Evolutionary conservation across 2,797 vertebrate species (phyloP).

Genomic region (Coranthus polyacanthus): DNA sequence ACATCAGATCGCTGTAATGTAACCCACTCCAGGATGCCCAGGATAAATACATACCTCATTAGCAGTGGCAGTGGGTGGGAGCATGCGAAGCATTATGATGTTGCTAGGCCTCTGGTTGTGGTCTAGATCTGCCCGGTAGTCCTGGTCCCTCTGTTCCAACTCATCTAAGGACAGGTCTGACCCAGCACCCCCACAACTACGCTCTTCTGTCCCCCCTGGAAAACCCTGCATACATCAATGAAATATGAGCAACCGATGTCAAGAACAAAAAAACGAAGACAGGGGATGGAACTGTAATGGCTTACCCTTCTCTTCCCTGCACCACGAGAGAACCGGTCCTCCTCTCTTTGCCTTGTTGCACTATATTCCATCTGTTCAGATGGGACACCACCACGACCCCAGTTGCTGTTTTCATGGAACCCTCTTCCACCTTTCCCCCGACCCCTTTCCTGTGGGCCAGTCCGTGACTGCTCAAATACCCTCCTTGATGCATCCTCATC

Average conservation of each 20-base stretch:
- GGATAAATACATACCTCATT: conserved; percentile 84
- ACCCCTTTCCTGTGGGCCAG: conserved; percentile 61
- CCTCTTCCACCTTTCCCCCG: conserved; percentile 67
- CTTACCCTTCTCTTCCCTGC: conserved; percentile 78
- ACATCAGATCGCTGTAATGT: background rate
- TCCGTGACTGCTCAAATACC: conserved; percentile 72
- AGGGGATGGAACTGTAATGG: background rate
- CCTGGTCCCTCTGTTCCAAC: conserved; percentile 90
- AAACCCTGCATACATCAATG: conserved; percentile 62
- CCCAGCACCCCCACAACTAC: conserved; percentile 50
- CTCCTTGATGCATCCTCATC: conserved; percentile 71
- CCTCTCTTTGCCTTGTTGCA: conserved; percentile 65
- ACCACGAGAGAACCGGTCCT: conserved; percentile 73
- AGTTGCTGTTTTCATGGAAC: conserved; percentile 70
- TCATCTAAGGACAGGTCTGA: conserved; percentile 75
- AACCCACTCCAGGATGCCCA: background rate
- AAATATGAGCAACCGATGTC: conserved; percentile 1
- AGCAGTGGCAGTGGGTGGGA: conserved; percentile 90
- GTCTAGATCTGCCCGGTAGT: conserved; percentile 90
- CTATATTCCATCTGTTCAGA: conserved; percentile 72
- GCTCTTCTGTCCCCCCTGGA: conserved; percentile 66
- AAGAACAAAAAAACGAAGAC: background rate
- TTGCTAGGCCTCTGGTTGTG: conserved; percentile 91
- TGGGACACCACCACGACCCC: conserved; percentile 51
- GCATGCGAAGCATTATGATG: conserved; percentile 95